Evolutionary conservation across 2,113 vertebrate species (phyloP).

Genomic region (Scartelaos histophorus): DNA sequence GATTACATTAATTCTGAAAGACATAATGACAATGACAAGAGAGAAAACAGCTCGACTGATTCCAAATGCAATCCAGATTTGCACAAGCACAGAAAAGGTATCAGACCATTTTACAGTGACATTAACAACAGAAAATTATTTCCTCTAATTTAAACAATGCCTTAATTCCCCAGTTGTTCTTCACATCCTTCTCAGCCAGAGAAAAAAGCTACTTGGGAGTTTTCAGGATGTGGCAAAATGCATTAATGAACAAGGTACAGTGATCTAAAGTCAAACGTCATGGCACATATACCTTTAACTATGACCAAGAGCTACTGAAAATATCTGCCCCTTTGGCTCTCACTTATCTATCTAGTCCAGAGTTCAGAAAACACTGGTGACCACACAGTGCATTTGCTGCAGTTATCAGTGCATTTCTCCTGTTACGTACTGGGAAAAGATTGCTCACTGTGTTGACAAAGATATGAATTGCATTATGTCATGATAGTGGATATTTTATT

Average conservation of each 20-base stretch:
- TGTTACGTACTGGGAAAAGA: constrained; percentile 16
- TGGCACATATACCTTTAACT: neutral
- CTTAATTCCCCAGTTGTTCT: constrained; percentile 82
- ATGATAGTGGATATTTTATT: too few species aligned
- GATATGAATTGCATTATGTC: too few species aligned
- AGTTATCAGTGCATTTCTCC: constrained; percentile 27
- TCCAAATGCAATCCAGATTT: constrained; percentile 92
- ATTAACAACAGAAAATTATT: neutral
- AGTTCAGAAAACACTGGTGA: constrained; percentile 27
- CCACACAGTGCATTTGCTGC: constrained; percentile 7
- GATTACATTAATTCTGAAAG: constrained; percentile 85
- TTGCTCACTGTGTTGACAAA: neutral
- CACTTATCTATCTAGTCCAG: constrained; percentile 54
- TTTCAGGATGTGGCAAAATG: constrained; percentile 93
- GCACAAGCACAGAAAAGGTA: constrained; percentile 87
- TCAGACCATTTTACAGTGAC: neutral
- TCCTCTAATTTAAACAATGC: neutral
- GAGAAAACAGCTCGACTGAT: constrained; percentile 92
- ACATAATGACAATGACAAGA: constrained; percentile 84
- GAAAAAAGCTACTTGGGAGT: constrained; percentile 89
- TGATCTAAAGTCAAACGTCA: neutral
- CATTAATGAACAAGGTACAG: constrained; percentile 83
- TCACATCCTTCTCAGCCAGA: constrained; percentile 89
- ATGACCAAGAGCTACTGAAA: neutral
- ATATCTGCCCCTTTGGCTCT: constrained; percentile 26